Base-by-base conservation (phyloP, 2,797 vertebrate genomes). In the Geotrypetes seraphini region DNA sequence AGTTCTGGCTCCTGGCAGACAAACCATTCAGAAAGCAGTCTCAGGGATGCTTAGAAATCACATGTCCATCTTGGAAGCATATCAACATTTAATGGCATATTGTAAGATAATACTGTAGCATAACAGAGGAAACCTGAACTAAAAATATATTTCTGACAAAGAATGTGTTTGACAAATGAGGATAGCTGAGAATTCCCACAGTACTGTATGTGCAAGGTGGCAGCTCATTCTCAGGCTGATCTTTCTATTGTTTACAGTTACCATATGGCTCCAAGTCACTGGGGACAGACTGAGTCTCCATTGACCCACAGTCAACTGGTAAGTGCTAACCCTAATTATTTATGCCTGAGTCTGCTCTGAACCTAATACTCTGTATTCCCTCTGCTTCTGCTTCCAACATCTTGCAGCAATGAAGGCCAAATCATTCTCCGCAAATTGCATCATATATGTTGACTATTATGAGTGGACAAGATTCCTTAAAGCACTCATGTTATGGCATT, bases 91-190 rank as follows among this genome's bases (percentile, higher is more conserved):
- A 73, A 76, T 59, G 60, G 61, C 13, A 32, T 15, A 49, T 33
- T 28, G 66, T 61, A 63, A 76, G 58, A 42, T 53, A 64, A 69
- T 31, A n/a, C n/a, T n/a, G n/a, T n/a, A 65, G 56, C 49, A 31
- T 39, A 36, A 16, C 36, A 54, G 50, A 62, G 64, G 57, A 67
- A 63, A 57, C 47, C 43, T 11, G 24, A 4, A 21, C 73, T 73
- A 73, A 73, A 69, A 72, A 79, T 72, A 75, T 21, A 50, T 41
- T 30, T 11, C 17, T 28, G 59, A 74, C 66, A 74, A 72, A 66
- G 53, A 60, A 50, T 60, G 53, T 61, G 62, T 73, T 56, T 63
- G 58, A 47, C 50, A 67, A 52, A 37, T 43, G 32, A 63, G 37
- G 43, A 53, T 60, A 63, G 39, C 33, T 33, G 56, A 63, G 41